These are phyloP conservation scores for Halocynthia roretzi DNA, from an alignment of 23 tunicate genomes.

Conservation along the genomic window DNA sequence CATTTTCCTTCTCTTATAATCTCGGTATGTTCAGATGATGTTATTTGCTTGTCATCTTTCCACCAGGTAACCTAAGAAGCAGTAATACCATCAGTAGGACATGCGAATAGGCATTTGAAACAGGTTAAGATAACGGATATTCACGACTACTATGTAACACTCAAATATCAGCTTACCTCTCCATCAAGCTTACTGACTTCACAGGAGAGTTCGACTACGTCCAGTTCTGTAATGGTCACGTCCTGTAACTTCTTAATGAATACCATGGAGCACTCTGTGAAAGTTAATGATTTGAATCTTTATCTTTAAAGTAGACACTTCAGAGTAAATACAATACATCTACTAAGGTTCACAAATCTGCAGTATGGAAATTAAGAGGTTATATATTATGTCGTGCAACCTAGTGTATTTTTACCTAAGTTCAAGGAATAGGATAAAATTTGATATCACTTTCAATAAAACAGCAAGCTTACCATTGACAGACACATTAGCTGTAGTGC, in stretches of 20 bases:
- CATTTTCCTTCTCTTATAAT: constrained; percentile 61
- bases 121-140: too few relatives aligned
- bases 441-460: too few relatives aligned
- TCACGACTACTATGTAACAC: too few relatives aligned
- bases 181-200: constrained; percentile 62
- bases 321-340: too few relatives aligned
- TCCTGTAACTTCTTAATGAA: constrained; percentile 82
- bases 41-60: constrained; percentile 51
- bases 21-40: constrained; percentile 39
- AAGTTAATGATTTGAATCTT: not conserved
- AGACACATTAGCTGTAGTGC: constrained; percentile 35
- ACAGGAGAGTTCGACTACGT: constrained; percentile 72
- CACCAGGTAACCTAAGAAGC: constrained; percentile 62
- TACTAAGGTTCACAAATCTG: too few relatives aligned
- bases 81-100: not conserved
- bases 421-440: too few relatives aligned
- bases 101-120: too few relatives aligned
- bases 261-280: constrained; percentile 60
- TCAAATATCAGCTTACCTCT: constrained; percentile 16
- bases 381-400: too few relatives aligned
- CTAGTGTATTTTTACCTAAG: too few relatives aligned
- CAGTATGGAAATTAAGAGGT: too few relatives aligned
- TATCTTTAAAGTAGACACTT: too few relatives aligned
- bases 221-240: constrained; percentile 66
- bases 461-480: constrained; percentile 42